Base-by-base conservation (phyloP, 2,888 invertebrate species). In the Cecidostiba fungosa region DNA sequence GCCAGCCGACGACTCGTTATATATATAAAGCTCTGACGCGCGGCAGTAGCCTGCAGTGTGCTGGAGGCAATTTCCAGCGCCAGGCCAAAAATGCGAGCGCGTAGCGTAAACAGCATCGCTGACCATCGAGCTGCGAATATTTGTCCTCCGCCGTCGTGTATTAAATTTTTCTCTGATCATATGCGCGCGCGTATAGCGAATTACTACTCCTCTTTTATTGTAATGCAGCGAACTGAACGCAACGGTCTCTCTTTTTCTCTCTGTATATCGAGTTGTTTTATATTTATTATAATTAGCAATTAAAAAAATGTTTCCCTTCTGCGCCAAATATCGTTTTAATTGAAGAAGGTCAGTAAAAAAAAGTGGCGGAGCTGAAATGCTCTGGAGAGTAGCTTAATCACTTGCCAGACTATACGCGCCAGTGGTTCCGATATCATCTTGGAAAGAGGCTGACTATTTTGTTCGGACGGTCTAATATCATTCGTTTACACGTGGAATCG, bases 401-500 rank as follows among this genome's bases (percentile, higher is more conserved):
- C 54, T 54, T 54, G 19, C 54, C 19, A 50, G 50, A 50, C 50
- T 50, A 32, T 32, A 50, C 50, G 50, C 14, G 16, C 50, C 26
- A 62, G 62, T 12, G n/a, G 23, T 62, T 12, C 62, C 2, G 62
- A 62, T 62, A 62, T 23, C 62, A 62, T 62, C 62, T 62, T 1
- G 19, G 54, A 54, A 50, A 4, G 47, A 16, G 47, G 29, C 1
- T 70, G 39, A 72, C n/a, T 72, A 72, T 72, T 72, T 39, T 32
- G 70, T 36, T 36, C 32, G 36, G 5, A 16, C 62, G 3, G 39
- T 72, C 36, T 83, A 72, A 83, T 72, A 77, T 83, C 72, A 29
- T 70, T 83, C 69, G 62, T 59, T 77, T 77, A 66, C 77, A 77
- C 39, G 36, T 6, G 50, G 69, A 50, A n/a, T 43, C 76, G 54